Evolutionary conservation across 2,888 invertebrate species (phyloP).

Genomic region (Callosobruchus maculatus): DNA sequence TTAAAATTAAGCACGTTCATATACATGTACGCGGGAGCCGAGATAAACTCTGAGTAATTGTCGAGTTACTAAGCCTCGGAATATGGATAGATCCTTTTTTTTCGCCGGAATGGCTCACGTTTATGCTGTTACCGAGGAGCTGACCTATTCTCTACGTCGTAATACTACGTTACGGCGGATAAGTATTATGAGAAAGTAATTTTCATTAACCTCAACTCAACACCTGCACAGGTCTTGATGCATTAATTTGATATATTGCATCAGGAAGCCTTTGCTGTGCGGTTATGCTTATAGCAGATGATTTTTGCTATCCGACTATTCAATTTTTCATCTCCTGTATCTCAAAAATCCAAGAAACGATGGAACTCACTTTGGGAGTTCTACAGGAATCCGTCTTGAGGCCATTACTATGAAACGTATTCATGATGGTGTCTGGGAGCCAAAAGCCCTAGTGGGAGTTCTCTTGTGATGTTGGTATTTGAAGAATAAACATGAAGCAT

Average conservation of each 20-base stretch:
- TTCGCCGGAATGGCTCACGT: neutral
- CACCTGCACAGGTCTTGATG: neutral
- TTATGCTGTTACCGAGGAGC: neutral
- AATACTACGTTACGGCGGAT: neutral
- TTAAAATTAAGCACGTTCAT: constrained; percentile 13
- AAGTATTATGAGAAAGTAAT: neutral
- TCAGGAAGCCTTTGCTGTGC: neutral
- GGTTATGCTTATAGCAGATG: no score
- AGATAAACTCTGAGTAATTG: neutral
- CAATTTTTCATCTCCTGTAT: no score
- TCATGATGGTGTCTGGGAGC: no score
- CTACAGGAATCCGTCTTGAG: no score
- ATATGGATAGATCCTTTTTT: neutral
- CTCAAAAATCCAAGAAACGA: no score
- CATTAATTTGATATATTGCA: neutral
- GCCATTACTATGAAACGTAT: no score
- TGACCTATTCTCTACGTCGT: neutral
- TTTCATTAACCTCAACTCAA: neutral
- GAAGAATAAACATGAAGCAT: no score
- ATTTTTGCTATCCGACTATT: no score
- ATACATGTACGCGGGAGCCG: neutral
- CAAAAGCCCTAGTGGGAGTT: no score
- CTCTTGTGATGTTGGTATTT: no score
- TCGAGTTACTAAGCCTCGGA: neutral
- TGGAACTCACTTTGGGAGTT: no score